Evolutionary conservation across 2,888 invertebrate genomes (phyloP).

Genomic region (Heteromurus nitidus): DNA sequence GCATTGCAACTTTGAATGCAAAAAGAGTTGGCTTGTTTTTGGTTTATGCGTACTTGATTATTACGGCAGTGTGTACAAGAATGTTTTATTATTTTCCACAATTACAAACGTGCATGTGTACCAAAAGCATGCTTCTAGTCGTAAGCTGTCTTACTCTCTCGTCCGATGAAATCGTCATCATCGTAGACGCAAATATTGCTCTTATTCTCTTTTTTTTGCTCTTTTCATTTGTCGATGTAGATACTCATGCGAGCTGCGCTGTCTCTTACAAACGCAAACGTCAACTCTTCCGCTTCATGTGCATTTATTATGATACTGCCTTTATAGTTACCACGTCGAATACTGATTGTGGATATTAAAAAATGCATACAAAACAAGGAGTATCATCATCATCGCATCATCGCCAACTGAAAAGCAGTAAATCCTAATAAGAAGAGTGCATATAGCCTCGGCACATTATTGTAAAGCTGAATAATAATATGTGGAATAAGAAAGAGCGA

Average conservation of each 20-base stretch:
- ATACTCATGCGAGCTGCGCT: too few relatives aligned
- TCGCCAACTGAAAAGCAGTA: not conserved
- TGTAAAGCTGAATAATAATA: not conserved
- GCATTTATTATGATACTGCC: too few relatives aligned
- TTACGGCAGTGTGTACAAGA: not conserved
- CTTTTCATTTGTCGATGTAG: too few relatives aligned
- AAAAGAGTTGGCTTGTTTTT: not conserved
- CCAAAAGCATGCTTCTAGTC: not conserved
- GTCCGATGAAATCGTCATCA: too few relatives aligned
- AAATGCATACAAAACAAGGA: too few relatives aligned
- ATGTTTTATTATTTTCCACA: not conserved
- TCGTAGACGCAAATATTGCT: too few relatives aligned
- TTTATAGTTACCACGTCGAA: too few relatives aligned
- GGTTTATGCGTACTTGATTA: not conserved
- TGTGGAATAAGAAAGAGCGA: not conserved
- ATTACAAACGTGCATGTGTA: not conserved
- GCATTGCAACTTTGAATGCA: not conserved
- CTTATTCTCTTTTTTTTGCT: too few relatives aligned
- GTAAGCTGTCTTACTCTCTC: not conserved
- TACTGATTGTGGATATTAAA: too few relatives aligned
- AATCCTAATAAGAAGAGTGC: not conserved
- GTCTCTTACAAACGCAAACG: too few relatives aligned
- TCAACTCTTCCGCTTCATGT: too few relatives aligned
- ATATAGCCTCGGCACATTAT: too few relatives aligned
- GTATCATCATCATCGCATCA: slow-evolving; percentile 13